Base-by-base conservation (phyloP, 2,113 vertebrate genomes). In the Pimephales promelas region DNA sequence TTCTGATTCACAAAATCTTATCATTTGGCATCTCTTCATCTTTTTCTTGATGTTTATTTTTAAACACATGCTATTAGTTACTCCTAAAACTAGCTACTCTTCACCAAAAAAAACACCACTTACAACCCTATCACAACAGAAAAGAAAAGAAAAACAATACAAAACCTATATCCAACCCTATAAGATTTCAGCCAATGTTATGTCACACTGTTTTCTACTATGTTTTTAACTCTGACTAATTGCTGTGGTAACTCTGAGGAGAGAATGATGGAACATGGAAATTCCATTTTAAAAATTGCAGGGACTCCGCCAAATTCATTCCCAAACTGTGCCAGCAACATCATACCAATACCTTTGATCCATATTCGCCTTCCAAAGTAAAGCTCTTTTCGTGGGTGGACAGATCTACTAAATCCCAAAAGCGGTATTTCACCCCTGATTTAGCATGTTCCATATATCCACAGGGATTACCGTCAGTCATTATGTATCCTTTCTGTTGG, bases 291-390 rank as follows among this genome's bases (percentile, higher is more conserved):
- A 79, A 66, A 66, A 26, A 49, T 66, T 52, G 43, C 77, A 49
- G 59, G 59, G 61, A 79, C 59, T 66, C 26, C 10, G 57, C 78
- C 78, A 66, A 26, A 64, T 66, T 13, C 28, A 79, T 79, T 79
- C 26, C 8, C 26, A 62, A 31, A 49, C 59, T 22, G 24, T 66
- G 43, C 78, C 40, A 79, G 57, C 57, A 79, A 66, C 31, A 66
- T 49, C 78, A 66, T 8, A 49, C 59, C 34, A 66, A 47, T 66
- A 45, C 78, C 59, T 79, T 66, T 79, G 78, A 79, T 79, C 78
- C 78, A 79, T 49, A 79, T 70, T 52, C 36, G 43, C 43, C 22
- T 68, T 81, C 45, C 45, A 70, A 81, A 81, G 18, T n/a, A 66
- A 79, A 64, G 57, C 24, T 54, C 31, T 81, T 81, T 52, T 81